These are phyloP conservation scores for Pristionchus entomophagus DNA, from an alignment of 2,888 invertebrate species.

Conservation along the genomic window DNA sequence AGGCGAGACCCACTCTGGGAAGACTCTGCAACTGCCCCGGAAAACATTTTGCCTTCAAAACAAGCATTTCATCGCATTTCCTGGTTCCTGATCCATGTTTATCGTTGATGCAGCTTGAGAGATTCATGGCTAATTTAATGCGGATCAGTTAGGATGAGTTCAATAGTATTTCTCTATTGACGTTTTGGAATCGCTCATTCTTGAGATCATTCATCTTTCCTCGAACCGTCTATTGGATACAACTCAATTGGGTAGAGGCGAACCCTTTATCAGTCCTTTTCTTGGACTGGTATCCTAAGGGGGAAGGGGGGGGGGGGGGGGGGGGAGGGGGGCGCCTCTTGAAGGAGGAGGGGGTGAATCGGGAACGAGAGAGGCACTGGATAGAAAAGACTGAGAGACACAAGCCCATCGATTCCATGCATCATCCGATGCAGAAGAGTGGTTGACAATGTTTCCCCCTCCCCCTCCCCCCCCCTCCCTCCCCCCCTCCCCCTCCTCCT, in stretches of 20 bases:
- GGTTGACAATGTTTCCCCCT: not conserved
- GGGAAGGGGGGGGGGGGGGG: not conserved
- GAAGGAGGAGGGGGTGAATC: not conserved
- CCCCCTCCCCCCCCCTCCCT: not conserved
- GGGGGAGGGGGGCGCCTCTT: not conserved
- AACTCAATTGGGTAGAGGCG: too few species aligned
- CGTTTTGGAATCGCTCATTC: not conserved
- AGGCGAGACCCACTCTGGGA: not conserved
- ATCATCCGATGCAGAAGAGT: slow-evolving; percentile 18
- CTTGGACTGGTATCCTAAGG: too few species aligned
- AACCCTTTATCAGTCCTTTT: too few species aligned
- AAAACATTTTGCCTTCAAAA: not conserved
- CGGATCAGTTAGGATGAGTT: too few species aligned
- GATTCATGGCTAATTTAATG: too few species aligned
- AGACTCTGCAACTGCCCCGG: slow-evolving; percentile 2
- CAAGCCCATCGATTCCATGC: slow-evolving; percentile 36
- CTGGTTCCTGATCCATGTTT: too few species aligned
- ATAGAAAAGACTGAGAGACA: slow-evolving; percentile 26
- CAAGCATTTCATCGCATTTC: not conserved
- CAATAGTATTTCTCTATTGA: not conserved
- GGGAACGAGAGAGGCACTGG: not conserved
- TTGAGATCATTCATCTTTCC: not conserved
- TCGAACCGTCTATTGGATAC: too few species aligned
- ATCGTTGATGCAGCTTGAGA: too few species aligned
- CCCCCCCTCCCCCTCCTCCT: not conserved